Evolutionary conservation across 2,113 vertebrate genomes (phyloP), one percentile per base, ranked within the genome.

Genomic region (Centropristis striata): DNA sequence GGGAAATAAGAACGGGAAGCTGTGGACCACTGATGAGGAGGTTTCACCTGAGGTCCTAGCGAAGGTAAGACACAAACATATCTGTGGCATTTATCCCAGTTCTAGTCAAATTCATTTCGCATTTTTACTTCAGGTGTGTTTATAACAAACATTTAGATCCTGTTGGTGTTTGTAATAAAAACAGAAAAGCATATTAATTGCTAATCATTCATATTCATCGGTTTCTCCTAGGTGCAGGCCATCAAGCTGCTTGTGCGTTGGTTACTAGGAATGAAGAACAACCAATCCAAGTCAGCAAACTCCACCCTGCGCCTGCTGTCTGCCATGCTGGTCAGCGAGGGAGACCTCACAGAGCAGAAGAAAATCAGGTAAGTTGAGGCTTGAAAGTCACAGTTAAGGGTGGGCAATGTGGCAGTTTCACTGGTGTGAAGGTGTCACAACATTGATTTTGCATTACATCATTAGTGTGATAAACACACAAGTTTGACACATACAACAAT

Each of bases 221-320:
- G 72, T 25, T 58, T 71, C 84, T 70, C 55, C 37, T 80, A 99
- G 98, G 98, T 99, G 82, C 98, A 99, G 90, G 98, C 98, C 84
- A 99, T 99, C 94, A 99, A 99, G 89, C 95, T 99, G 76, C 70
- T 99, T 77, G 97, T 99, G 37, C 97, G 98, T 51, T 99, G 98
- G 98, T 95, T 99, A 82, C 80, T 99, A 92, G 98, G 98, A 65
- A 99, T 99, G 98, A 99, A 98, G 84, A 99, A 99, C 92, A 99
- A 99, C 93, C 98, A 98, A 78, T 99, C 98, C 0, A 99, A 99
- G 88, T 99, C 98, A 0, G 98, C 98, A 1, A 99, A 99, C 92
- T 99, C 98, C 84, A 99, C 98, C 39, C 96, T 99, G 74, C 96
- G 98, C 54, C 95, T 99, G 59, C 92, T 99, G 50, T 99, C 98